These are phyloP conservation scores for Synergus itoensis DNA, from an alignment of 2,888 invertebrate species.

Conservation along the genomic window DNA sequence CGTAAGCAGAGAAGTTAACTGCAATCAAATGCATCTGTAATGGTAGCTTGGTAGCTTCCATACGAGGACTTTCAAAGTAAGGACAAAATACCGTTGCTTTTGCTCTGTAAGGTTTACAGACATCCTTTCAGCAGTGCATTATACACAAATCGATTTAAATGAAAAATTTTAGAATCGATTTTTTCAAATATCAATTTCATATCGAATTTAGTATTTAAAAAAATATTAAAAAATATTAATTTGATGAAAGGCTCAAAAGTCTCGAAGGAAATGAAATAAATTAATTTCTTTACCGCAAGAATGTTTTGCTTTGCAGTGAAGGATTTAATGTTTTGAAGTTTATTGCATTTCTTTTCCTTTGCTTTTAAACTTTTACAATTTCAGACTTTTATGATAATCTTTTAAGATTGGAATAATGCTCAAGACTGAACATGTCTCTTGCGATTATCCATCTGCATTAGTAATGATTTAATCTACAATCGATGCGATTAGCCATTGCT, in stretches of 20 bases:
- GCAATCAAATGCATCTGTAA: constrained; percentile 31
- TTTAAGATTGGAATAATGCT: not conserved
- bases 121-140: not conserved
- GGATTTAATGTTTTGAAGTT: not conserved
- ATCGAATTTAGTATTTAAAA: too few species aligned
- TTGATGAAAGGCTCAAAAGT: too few species aligned
- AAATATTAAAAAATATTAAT: too few species aligned
- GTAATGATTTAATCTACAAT: constrained; percentile 20
- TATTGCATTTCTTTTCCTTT: not conserved
- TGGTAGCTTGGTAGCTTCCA: constrained; percentile 3
- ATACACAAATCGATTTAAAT: not conserved
- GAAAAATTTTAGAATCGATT: not conserved
- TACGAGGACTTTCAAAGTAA: constrained; percentile 24
- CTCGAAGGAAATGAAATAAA: too few species aligned
- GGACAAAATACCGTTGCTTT: constrained; percentile 32
- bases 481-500: constrained; percentile 47
- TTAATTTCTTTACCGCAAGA: too few species aligned
- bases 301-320: too few species aligned
- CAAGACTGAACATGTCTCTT: not conserved
- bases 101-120: not conserved
- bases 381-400: not conserved
- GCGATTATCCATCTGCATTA: not conserved
- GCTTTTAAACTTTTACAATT: not conserved
- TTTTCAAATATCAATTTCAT: too few species aligned
- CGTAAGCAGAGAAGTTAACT: constrained; percentile 33